phyloP scores from a whole-genome alignment of 2,888 invertebrate species.

The Tetheella fluctuosa region DNA sequence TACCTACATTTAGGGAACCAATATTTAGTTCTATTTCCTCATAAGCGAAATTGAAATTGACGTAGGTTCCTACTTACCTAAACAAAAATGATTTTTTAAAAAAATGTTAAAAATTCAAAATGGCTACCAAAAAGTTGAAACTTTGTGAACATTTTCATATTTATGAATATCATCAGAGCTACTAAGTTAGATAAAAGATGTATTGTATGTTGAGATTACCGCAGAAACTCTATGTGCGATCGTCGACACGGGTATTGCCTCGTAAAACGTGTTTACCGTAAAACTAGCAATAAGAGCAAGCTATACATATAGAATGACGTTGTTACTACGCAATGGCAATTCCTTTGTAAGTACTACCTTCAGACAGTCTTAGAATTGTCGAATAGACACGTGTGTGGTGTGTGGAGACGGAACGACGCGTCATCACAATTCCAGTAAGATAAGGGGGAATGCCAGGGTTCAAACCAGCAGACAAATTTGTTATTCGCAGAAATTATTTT shows the following conservation, averaged over 20 bases:
- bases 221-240: not conserved
- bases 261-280: slow-evolving; percentile 8
- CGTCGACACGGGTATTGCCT: slow-evolving; percentile 2
- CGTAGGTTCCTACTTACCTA: too few species aligned
- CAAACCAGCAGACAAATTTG: not conserved
- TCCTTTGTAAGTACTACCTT: too few species aligned
- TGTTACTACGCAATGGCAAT: not conserved
- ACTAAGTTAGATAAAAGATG: not conserved
- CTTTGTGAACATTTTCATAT: not conserved
- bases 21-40: too few species aligned
- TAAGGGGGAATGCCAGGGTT: not conserved
- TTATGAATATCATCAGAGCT: not conserved
- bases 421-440: not conserved
- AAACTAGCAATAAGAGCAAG: not conserved
- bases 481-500: not conserved
- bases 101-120: too few species aligned
- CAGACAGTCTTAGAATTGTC: not conserved
- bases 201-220: slow-evolving; percentile 3
- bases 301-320: slow-evolving; percentile 1
- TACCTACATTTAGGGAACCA: too few species aligned
- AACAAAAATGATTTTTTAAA: too few species aligned
- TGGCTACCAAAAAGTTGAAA: not conserved
- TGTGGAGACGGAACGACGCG: not conserved
- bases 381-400: not conserved
- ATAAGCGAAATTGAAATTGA: too few species aligned